Base-by-base conservation (phyloP, 2,797 vertebrate species). In the Schizopygopsis pylzovi region DNA sequence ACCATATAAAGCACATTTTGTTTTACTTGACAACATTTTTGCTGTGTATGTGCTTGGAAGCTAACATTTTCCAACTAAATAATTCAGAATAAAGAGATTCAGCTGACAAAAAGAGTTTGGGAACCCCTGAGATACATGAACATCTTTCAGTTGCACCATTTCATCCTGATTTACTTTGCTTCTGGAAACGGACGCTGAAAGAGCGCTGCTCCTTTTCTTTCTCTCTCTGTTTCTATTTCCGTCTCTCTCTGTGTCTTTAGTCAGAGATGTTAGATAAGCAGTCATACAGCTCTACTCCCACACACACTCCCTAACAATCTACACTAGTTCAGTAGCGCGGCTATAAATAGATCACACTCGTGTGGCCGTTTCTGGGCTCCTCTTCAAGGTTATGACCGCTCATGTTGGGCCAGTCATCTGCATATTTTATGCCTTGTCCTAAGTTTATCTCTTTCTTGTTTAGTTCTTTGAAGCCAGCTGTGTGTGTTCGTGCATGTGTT, bases 341-440 rank as follows among this genome's bases (percentile, higher is more conserved):
- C 72, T 87, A 88, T 86, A 86, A 86, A 90, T 88, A 90, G 78
- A 82, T 78, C 76, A 47, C 33, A 37, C 72, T 73, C 81, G 70
- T 63, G 63, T 92, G 75, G 61, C 25, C 91, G 92, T 93, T 92
- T 93, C 91, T 91, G 91, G 88, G 39, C 87, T 91, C 87, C 89
- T 95, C 84, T 82, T 65, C 80, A 94, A 94, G 92, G 92, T 92
- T 90, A 92, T 89, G 91, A 91, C 94, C 95, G 92, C 95, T 96
- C 95, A 95, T 96, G 95, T 93, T 95, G 90, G 93, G 91, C 79
- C 92, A 84, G 47, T 78, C 76, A 85, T 85, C 76, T 85, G 77
- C 77, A 85, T 79, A 72, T 85, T 85, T 80, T 43, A 85, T 79
- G 41, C n/a, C 49, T 79, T 78, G 71, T 47, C 18, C 39, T 78